Percentiles rank a stretch among this genome's conserved stretches.
phyloP scores from a whole-genome alignment of 2,797 vertebrate genomes.

The Oreochromis mossambicus region DNA sequence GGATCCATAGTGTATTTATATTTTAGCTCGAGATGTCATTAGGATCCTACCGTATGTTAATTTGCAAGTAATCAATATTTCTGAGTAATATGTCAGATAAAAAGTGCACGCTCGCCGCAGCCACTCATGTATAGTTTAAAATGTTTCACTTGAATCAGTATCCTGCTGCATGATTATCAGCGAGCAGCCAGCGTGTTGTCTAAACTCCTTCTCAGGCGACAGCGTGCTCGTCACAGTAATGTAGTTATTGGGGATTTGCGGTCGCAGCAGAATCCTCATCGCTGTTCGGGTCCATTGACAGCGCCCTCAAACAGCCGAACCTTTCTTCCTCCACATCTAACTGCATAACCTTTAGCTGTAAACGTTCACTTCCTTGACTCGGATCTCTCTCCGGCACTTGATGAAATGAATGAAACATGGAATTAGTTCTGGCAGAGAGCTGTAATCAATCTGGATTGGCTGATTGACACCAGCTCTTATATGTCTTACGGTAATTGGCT shows the following conservation, averaged over 20 bases:
- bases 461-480: neutral
- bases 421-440: neutral
- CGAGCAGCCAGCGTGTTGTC: neutral
- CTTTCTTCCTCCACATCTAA: neutral
- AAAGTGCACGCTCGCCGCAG: neutral
- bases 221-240: neutral
- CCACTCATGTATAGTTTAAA: neutral
- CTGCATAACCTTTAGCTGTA: neutral
- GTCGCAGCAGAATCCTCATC: neutral
- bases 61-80: neutral
- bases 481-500: neutral
- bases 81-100: neutral
- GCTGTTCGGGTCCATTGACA: neutral
- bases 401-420: neutral
- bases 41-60: neutral
- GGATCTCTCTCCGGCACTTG: neutral
- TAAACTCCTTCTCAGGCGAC: neutral
- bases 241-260: neutral
- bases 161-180: neutral
- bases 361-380: neutral
- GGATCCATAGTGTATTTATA: neutral
- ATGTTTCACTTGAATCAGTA: neutral
- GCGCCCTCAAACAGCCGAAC: neutral
- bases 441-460: neutral
- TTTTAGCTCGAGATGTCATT: neutral